These are phyloP conservation scores for Sphaerodactylus townsendi DNA, from an alignment of 2,113 vertebrate species.

Conservation along the genomic window DNA sequence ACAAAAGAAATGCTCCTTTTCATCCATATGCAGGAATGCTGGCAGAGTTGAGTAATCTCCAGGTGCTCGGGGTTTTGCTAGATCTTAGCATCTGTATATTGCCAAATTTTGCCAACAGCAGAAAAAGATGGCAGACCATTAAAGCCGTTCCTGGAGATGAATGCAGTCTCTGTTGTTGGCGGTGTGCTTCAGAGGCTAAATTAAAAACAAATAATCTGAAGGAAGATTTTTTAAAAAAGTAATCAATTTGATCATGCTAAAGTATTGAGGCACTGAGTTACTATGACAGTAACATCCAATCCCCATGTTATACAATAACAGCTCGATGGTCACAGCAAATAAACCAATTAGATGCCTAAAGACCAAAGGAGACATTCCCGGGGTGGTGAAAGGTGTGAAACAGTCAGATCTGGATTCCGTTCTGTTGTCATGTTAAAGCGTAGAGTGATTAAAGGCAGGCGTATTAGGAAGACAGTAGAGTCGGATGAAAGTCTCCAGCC, in stretches of 20 bases:
- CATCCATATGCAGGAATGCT: conserved; percentile 54
- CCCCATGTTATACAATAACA: not conserved
- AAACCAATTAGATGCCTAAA: too few relatives aligned
- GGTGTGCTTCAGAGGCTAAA: conserved; percentile 40
- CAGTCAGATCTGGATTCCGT: too few relatives aligned
- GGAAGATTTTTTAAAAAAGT: not conserved
- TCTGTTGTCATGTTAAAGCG: too few relatives aligned
- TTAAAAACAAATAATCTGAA: not conserved
- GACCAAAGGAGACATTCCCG: too few relatives aligned
- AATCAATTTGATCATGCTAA: not conserved
- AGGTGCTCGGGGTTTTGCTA: conserved; percentile 51
- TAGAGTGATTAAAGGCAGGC: too few relatives aligned
- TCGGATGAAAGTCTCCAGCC: too few relatives aligned
- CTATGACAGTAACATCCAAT: not conserved
- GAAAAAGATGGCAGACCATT: conserved; percentile 64
- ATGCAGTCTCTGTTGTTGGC: conserved; percentile 60
- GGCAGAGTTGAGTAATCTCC: conserved; percentile 67
- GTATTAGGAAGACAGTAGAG: too few relatives aligned
- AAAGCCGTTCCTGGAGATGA: conserved; percentile 65
- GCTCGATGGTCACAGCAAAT: too few relatives aligned
- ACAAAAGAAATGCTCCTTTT: conserved; percentile 67
- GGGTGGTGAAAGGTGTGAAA: too few relatives aligned
- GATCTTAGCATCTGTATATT: conserved; percentile 70
- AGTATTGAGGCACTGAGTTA: not conserved
- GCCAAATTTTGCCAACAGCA: conserved; percentile 69